Base-by-base conservation (phyloP, 2,888 invertebrate species). In the Amblyjoppa proteus region DNA sequence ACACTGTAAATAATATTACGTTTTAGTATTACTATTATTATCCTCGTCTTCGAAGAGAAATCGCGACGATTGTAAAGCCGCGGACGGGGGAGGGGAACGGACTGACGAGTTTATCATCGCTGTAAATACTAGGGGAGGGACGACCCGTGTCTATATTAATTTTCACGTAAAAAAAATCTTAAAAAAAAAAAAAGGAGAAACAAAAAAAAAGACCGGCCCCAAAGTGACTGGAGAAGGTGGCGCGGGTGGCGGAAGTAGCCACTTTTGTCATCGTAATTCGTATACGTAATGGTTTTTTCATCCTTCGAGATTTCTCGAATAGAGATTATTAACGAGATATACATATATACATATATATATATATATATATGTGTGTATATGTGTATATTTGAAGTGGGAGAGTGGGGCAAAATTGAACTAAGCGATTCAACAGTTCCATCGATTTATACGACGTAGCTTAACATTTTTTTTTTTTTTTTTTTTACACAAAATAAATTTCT, bases 211-310 rank as follows among this genome's bases (percentile, higher is more conserved):
- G 64, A 53, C 66, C 68, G 77, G 73, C 77, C 9, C 45, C 45
- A 20, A 61, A 31, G 38, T n/a, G 25, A 53, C 3, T 76, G 51
- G 82, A 81, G 78, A 25, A 56, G 69, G 79, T 49, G 78, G 80
- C 86, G 85, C 83, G 78, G 78, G 83, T 68, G 53, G 79, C 83
- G 41, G 80, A 75, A 77, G 68, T 86, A 81, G 79, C 74, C 80
- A 74, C 69, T 87, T 87, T 86, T 82, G 81, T 84, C 81, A 87
- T 86, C 83, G 11, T 45, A 80, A 83, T 80, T 85, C 80, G 81
- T 84, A 81, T 83, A 77, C 83, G 73, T 70, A 80, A 81, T 25
- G 69, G 79, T 80, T 84, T 84, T 86, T 76, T 58, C 58, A 61
- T 84, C 73, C 75, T 75, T 81, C 77, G 61, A 16, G 41, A 77